A percentile compares a stretch with the other conserved stretches of the same genome.
These are phyloP conservation scores for Labeo calbasu DNA, from an alignment of 2,797 vertebrate genomes.

Conservation along the genomic window DNA sequence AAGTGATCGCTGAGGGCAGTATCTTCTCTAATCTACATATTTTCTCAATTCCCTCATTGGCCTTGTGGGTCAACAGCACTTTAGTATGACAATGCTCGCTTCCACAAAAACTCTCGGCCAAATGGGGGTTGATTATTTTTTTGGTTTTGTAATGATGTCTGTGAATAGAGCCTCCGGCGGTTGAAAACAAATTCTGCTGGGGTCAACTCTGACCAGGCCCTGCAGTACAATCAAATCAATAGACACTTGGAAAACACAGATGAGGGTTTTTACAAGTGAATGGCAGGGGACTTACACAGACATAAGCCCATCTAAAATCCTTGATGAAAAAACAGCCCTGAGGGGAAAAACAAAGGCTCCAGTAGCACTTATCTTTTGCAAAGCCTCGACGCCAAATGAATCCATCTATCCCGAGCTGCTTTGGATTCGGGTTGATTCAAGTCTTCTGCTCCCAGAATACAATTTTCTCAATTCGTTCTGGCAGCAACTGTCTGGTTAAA, in stretches of 20 bases:
- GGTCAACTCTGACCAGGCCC: constrained; percentile 60
- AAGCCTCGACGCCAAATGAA: constrained; percentile 3
- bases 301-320: constrained; percentile 41
- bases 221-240: constrained; percentile 42
- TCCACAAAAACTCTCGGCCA: constrained; percentile 68
- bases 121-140: constrained; percentile 64
- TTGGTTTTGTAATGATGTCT: constrained; percentile 63
- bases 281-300: constrained; percentile 20
- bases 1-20: constrained; percentile 66
- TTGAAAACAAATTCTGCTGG: constrained; percentile 64
- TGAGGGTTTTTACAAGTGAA: constrained; percentile 41
- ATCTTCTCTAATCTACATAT: constrained; percentile 72
- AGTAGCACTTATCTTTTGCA: constrained; percentile 24
- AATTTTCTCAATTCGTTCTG: constrained; percentile 31
- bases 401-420: constrained; percentile 9
- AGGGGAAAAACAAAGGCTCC: constrained; percentile 36
- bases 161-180: constrained; percentile 59
- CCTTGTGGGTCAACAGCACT: constrained; percentile 72
- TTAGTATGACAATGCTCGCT: constrained; percentile 66
- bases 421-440: constrained; percentile 27
- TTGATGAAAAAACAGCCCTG: constrained; percentile 41
- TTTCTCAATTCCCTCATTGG: constrained; percentile 67
- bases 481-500: background rate
- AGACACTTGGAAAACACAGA: constrained; percentile 42
- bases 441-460: constrained; percentile 9